Evolutionary conservation across 92 coral and sea anemone species (phyloP), one percentile per base, ranked within the genome.

Genomic region (Epizoanthus rinbou): DNA sequence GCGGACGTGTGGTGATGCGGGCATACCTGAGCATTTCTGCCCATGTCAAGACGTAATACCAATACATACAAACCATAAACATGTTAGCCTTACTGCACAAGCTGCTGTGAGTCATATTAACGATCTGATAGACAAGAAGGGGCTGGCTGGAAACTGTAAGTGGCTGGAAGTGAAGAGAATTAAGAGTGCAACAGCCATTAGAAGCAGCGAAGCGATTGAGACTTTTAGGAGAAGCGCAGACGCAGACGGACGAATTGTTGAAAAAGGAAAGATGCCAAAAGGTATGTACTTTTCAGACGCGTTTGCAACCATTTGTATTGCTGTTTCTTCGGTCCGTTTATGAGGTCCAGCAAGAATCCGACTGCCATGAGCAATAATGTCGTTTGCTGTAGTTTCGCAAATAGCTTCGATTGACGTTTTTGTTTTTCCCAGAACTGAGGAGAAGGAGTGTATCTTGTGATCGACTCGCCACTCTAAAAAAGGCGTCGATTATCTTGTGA

Each of bases 1-100:
- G 28, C 76, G 88, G 54, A 33, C 65, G 54, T 85, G 88, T 53
- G 70, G 53, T 31, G 84, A 85, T n/a, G 57, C 88, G 3, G 88
- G 88, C 24, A 75, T 85, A 33, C 88, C 88, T 3, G 69, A 73
- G 17, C 88, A 85, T 52, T 85, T 85, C 19, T 85, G 88, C 79
- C 88, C 88, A 1, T 85, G 88, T 33, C 78, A 75, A 83, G 88
- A 75, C 52, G 78, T 63, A 57, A 85, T 64, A 75, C 59, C 57
- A 25, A 83, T 85, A 1, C 56, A 31, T 75, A 82, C 59, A 15
- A 67, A 85, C 21, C 84, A 76, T 50, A 52, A 75, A 0, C 88
- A 85, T 47, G 47, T 85, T 41, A 73, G 72, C 69, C 60, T 56
- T 56, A 85, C 64, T 78, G 88, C 88, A 11, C 70, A 66, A 39